phyloP scores from a whole-genome alignment of 2,888 invertebrate genomes.

The Chouioia cunea region DNA sequence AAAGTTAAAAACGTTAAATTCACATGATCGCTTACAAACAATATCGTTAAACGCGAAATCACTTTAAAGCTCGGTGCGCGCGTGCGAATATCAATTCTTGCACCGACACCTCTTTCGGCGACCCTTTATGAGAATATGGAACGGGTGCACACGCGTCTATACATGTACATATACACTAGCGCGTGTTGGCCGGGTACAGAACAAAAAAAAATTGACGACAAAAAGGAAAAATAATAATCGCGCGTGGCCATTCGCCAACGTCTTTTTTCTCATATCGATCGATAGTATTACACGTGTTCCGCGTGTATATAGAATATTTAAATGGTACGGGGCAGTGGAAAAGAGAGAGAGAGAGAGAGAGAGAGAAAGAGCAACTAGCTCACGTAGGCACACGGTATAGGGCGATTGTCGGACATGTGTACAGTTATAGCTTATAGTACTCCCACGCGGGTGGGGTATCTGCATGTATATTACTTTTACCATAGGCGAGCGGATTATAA shows the following conservation, averaged over 20 bases:
- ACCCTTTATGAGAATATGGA: slow-evolving; percentile 11
- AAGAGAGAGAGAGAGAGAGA: not conserved
- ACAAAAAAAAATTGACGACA: not conserved
- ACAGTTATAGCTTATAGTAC: slow-evolving; percentile 30
- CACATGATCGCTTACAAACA: not conserved
- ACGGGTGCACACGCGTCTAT: not conserved
- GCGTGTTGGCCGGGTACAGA: not conserved
- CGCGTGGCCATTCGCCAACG: slow-evolving; percentile 6
- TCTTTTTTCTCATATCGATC: slow-evolving; percentile 38
- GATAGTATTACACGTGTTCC: slow-evolving; percentile 41
- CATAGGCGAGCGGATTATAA: slow-evolving; percentile 60
- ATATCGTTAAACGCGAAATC: slow-evolving; percentile 17
- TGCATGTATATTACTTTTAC: slow-evolving; percentile 64
- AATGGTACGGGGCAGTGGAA: not conserved
- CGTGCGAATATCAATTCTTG: slow-evolving; percentile 36
- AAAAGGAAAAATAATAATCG: slow-evolving; percentile 28
- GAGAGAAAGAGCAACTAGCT: not conserved
- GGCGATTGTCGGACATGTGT: slow-evolving; percentile 18
- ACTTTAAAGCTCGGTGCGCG: not conserved
- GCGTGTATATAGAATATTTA: slow-evolving; percentile 13
- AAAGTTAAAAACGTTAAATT: slow-evolving; percentile 12
- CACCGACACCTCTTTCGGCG: not conserved
- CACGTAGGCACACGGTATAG: not conserved
- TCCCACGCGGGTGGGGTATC: slow-evolving; percentile 22
- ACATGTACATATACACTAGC: not conserved